Base-by-base conservation (phyloP, 2,888 invertebrate species). In the Drosophila seclusa region DNA sequence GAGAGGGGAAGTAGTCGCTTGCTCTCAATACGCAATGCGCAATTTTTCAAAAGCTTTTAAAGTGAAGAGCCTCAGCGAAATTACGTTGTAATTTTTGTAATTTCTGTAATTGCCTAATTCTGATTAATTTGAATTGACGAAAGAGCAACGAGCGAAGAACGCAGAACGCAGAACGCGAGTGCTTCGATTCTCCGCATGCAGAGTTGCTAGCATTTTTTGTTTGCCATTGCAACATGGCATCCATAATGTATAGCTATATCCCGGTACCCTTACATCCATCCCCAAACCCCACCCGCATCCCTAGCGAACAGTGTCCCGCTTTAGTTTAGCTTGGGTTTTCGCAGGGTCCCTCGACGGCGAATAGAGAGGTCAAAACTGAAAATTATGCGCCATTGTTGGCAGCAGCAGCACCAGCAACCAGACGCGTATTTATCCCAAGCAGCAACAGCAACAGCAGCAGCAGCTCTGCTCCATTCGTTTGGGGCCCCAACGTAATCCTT, bases 51-150 rank as follows among this genome's bases (percentile, higher is more conserved):
- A 89, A 89, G 88, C 87, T 83, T 84, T 89, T 87, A 84, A 89
- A 78, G 82, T 77, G 89, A 86, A 88, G 89, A 89, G 86, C 68
- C 73, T 55, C 76, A 52, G 42, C 65, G 76, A 87, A 90, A 91
- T 90, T 90, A 88, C 92, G 84, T 82, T 91, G 91, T 90, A 91
- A 91, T 92, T 91, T 92, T 91, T 90, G 90, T 92, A 92, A 91
- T 92, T 91, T 92, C 91, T 91, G 92, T 91, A 91, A 92, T 92
- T 91, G 92, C 89, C 87, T 91, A 91, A 91, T 91, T 91, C 91
- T 91, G 91, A 91, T 91, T 91, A 91, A 91, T 91, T 91, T 87
- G 91, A 90, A 91, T 91, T 90, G 90, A 84, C 80, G 83, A 78
- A 62, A 16, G n/a, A 24, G 38, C 7, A 55, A 27, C 6, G 18